A percentile compares a stretch with the other conserved stretches of the same genome.
These are phyloP conservation scores for Eupithecia pulchellata DNA, from an alignment of 2,888 invertebrate genomes.

Conservation along the genomic window DNA sequence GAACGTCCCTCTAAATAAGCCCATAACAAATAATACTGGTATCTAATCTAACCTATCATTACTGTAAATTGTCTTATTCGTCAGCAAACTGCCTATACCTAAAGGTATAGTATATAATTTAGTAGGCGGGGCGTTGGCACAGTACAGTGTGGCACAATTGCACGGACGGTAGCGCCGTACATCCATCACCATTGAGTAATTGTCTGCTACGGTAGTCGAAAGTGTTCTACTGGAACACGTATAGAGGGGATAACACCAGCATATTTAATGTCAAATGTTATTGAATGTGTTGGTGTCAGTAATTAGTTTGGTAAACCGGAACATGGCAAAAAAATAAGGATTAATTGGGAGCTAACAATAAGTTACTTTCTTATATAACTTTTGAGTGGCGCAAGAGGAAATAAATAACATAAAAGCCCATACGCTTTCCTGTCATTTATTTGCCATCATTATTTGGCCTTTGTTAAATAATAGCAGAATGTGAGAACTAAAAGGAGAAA, in stretches of 20 bases:
- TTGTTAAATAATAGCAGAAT: not conserved
- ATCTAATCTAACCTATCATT: constrained; percentile 20
- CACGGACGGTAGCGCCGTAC: constrained; percentile 56
- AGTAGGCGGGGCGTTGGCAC: constrained; percentile 49
- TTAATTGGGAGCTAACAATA: not conserved
- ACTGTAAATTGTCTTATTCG: constrained; percentile 28
- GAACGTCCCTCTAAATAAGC: not conserved
- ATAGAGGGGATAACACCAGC: constrained; percentile 31
- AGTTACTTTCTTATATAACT: too few species aligned
- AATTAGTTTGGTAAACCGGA: not conserved
- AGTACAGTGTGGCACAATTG: constrained; percentile 36
- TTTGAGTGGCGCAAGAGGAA: not conserved
- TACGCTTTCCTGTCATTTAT: too few species aligned
- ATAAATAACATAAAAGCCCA: too few species aligned
- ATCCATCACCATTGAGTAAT: constrained; percentile 69
- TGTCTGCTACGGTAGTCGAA: constrained; percentile 48
- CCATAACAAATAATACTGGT: not conserved
- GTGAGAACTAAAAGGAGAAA: not conserved
- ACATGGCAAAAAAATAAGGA: not conserved
- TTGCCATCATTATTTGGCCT: too few species aligned
- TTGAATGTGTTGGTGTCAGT: too few species aligned
- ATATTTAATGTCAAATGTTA: not conserved
- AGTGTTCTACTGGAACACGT: constrained; percentile 20
- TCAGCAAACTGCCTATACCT: constrained; percentile 27
- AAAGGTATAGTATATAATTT: constrained; percentile 38